A percentile compares a stretch with the other conserved stretches of the same genome.
Evolutionary conservation across 2,888 invertebrate species (phyloP).

Genomic region (Spodoptera picta): DNA sequence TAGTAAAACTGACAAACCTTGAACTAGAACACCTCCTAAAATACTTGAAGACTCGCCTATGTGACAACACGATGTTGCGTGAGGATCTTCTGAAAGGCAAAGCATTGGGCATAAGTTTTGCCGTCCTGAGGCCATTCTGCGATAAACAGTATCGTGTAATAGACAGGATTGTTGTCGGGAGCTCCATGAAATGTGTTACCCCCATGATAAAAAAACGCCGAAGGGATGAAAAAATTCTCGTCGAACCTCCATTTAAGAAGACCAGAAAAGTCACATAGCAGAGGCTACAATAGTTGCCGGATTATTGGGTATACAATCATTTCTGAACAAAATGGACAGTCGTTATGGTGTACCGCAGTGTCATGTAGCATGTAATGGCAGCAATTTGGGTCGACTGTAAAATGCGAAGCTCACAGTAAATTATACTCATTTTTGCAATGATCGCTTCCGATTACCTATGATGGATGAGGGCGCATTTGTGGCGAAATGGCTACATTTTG

Average conservation of each 20-base stretch:
- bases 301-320: constrained; percentile 60
- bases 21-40: constrained; percentile 75
- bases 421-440: constrained; percentile 84
- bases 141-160: constrained; percentile 78
- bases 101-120: constrained; percentile 76
- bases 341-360: constrained; percentile 75
- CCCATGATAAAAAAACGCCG: constrained; percentile 68
- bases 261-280: constrained; percentile 61
- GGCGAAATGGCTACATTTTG: constrained; percentile 66
- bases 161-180: constrained; percentile 76
- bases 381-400: constrained; percentile 81
- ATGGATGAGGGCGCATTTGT: constrained; percentile 75
- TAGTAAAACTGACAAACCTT: constrained; percentile 70
- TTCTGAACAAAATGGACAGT: constrained; percentile 67
- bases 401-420: constrained; percentile 79
- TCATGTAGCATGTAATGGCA: constrained; percentile 79
- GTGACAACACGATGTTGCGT: constrained; percentile 69
- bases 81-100: constrained; percentile 80
- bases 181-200: constrained; percentile 63
- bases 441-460: constrained; percentile 85
- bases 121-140: constrained; percentile 74
- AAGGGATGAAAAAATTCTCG: constrained; percentile 69
- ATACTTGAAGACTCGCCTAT: constrained; percentile 74
- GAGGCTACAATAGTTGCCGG: constrained; percentile 43
- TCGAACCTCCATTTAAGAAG: constrained; percentile 70